Evolutionary conservation across 2,113 vertebrate genomes (phyloP).

Genomic region (Callipepla squamata): DNA sequence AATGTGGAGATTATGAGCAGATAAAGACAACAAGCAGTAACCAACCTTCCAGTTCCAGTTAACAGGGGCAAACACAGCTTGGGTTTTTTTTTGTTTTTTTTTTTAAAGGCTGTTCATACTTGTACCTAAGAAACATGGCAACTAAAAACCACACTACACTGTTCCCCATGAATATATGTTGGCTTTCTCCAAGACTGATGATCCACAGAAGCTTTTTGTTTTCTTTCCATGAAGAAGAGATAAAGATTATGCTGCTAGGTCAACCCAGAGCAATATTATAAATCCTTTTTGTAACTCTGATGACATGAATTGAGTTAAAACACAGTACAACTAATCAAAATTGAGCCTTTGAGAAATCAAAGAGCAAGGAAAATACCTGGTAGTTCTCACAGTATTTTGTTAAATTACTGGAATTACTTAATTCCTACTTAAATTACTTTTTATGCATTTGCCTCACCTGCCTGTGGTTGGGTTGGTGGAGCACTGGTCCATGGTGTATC

Average conservation of each 20-base stretch:
- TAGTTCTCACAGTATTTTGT: background rate
- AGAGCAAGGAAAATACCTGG: background rate
- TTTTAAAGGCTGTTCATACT: background rate
- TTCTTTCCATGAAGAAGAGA: background rate
- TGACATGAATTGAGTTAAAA: background rate
- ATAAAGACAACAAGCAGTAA: background rate
- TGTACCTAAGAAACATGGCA: background rate
- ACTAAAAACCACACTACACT: background rate
- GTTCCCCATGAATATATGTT: background rate
- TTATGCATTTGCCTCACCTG: slow-evolving; percentile 56
- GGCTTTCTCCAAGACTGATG: background rate
- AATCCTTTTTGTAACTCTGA: background rate
- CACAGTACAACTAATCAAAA: background rate
- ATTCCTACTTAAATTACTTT: too few relatives aligned
- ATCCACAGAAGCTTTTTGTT: background rate
- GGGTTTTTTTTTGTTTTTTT: background rate
- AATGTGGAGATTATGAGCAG: accelerated
- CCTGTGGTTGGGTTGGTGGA: slow-evolving; percentile 20
- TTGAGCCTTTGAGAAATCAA: background rate
- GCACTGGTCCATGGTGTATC: slow-evolving; percentile 67
- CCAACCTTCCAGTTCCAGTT: background rate
- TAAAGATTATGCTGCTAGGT: background rate
- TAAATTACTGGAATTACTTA: background rate
- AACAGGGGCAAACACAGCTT: background rate
- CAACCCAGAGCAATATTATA: background rate